phyloP scores from a whole-genome alignment of 2,113 vertebrate genomes.

The Passer domesticus region DNA sequence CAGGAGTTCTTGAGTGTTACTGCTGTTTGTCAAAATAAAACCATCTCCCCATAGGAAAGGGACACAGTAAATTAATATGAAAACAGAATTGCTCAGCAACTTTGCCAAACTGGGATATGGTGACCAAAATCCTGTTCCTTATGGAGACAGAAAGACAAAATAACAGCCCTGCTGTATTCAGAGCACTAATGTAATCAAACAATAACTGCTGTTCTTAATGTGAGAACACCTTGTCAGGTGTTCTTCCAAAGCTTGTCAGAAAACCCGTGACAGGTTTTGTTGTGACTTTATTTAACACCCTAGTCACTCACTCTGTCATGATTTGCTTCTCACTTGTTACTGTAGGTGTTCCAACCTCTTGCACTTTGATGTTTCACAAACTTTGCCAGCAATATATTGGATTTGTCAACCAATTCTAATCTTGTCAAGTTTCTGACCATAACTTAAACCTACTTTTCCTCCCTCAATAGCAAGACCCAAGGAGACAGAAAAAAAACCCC shows the following conservation, averaged over 20 bases:
- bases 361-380: conserved; percentile 7
- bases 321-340: background rate
- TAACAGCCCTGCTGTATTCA: background rate
- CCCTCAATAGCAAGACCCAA: background rate
- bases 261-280: conserved; percentile 34
- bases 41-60: background rate
- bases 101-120: background rate
- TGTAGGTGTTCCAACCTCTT: background rate
- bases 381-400: background rate
- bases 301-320: conserved; percentile 7
- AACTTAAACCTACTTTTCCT: background rate
- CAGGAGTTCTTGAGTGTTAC: background rate
- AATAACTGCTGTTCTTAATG: conserved; percentile 13
- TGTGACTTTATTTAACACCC: conserved; percentile 39
- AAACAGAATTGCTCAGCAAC: background rate
- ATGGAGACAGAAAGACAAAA: background rate
- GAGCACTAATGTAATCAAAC: background rate
- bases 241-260: conserved; percentile 41
- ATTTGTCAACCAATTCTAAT: conserved; percentile 4
- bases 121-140: background rate
- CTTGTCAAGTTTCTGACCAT: background rate
- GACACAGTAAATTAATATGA: background rate
- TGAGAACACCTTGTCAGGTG: conserved; percentile 33
- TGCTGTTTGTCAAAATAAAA: conserved; percentile 42
- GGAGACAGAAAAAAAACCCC: background rate